Conservation (phyloP, 2,888 invertebrate species). For the Sycophila texana region DNA sequence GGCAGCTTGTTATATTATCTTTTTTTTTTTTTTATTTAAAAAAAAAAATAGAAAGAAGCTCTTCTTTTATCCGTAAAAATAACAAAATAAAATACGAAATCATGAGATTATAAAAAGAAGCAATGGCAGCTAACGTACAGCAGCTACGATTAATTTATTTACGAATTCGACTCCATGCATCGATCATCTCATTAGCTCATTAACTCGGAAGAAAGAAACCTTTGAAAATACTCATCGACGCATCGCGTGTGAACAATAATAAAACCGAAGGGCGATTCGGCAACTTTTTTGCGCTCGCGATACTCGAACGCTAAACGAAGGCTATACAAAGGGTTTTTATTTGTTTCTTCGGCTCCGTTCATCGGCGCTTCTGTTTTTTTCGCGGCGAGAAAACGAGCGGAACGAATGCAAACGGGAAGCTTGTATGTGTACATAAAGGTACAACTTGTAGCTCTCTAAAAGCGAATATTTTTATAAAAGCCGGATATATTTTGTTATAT, state of each 20-base stretch:
- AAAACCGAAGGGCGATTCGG: constrained; percentile 11
- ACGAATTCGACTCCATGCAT: background rate
- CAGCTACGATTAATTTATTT: constrained; percentile 43
- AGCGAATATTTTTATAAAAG: too few relatives aligned
- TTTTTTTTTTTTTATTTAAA: too few relatives aligned
- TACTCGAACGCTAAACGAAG: constrained; percentile 49
- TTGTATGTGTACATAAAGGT: background rate
- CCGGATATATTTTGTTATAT: too few relatives aligned
- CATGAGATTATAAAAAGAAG: constrained; percentile 45
- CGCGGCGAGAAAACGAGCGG: too few relatives aligned
- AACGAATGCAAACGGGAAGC: background rate
- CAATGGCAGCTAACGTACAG: constrained; percentile 38
- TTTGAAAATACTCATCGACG: constrained; percentile 16
- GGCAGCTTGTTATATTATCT: constrained; percentile 4
- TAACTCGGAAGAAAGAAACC: background rate
- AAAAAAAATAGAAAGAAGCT: background rate
- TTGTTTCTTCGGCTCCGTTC: background rate
- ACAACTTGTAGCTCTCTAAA: too few relatives aligned
- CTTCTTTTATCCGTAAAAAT: constrained; percentile 13
- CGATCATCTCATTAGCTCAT: background rate
- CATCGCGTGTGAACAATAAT: constrained; percentile 3
- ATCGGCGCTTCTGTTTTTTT: too few relatives aligned
- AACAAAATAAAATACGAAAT: background rate
- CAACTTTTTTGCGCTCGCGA: constrained; percentile 41
- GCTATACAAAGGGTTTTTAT: constrained; percentile 59